Base-by-base conservation (phyloP, 2,797 vertebrate genomes). In the Tarsius wallacei region DNA sequence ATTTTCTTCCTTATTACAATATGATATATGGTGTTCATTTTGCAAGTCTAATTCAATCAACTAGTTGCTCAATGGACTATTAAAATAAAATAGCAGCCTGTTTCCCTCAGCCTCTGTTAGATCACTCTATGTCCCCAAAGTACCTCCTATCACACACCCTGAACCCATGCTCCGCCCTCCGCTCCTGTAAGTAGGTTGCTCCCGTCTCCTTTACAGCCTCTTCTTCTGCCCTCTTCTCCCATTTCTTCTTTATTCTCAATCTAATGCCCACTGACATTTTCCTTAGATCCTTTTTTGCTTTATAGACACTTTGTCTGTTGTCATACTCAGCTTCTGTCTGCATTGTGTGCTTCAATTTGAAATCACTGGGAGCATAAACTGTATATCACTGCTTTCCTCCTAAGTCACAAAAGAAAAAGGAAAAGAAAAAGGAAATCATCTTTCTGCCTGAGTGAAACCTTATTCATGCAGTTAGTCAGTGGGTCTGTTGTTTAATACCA, bases 191-290 rank as follows among this genome's bases (percentile, higher is more conserved):
- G 92, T 68, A 96, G 73, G 71, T 74, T 98, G 61, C 59, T 98
- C 95, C 97, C 94, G 96, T 97, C 84, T 96, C 88, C 90, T 61
- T 51, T 82, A 97, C 94, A 97, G 97, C 93, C 96, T 97, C 92
- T 97, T 93, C 97, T 98, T 96, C 63, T 59, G 53, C 90, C 77
- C 97, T 97, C 95, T 89, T 97, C 90, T 98, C 87, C 80, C 49
- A 84, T 98, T 98, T 98, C 95, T 97, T 98, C 93, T 95, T 97
- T 98, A 85, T 98, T 98, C 66, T 98, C 96, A 97, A 85, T 96
- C 92, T 98, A 94, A 97, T 98, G 98, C 97, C 97, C 78, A 95
- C 97, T 96, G 93, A 51, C 42, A 80, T 94, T 91, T 96, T 96
- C 89, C 85, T 98, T 98, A 73, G 96, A 68, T 96, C 87, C 95